Base-by-base conservation (phyloP, 2,888 invertebrate species). In the Volucella inanis region DNA sequence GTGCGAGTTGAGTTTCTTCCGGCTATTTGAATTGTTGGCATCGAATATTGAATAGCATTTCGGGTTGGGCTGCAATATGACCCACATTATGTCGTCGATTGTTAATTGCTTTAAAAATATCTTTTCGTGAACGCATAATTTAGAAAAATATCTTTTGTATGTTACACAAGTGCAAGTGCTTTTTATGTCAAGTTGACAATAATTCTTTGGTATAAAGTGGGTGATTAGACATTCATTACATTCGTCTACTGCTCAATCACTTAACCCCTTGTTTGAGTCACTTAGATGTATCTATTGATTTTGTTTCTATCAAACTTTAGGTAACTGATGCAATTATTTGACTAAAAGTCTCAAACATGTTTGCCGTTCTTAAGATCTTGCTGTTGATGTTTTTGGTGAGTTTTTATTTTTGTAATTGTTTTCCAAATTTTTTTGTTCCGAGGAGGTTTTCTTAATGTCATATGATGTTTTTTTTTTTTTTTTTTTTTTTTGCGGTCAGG, bases 401-500 rank as follows among this genome's bases (percentile, higher is more conserved):
- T 87, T 64, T 59, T 47, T 47, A 3, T 31, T 31, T 31, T 31
- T 31, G 31, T 31, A 31, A 31, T 31, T 31, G 4, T 31, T 31
- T 31, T 41, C 43, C 31, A 22, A 3, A 4, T 10, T 12, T 22
- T 0, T 18, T 49, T 38, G 38, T 39, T 41, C 1, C 43, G 31
- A 10, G 49, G n/a, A 11, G 47, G n/a, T 8, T 45, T 61, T 18
- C n/a, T 52, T 50, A 45, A 8, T 59, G 3, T 59, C 22, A 49
- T 8, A 15, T 45, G 11, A 43, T n/a, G 10, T n/a, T 41, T 12
- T 45, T 45, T n/a, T 38, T 8, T 18, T 61, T n/a, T n/a, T n/a
- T 41, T 12, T 45, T 45, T n/a, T 38, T 8, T 18, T 61, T 4
- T 8, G 14, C 22, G 86, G 84, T 11, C 50, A 91, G 91, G 91